Percentiles rank a stretch among this genome's conserved stretches.
These are phyloP conservation scores for Anolis carolinensis DNA, from an alignment of 2,113 vertebrate genomes.

Conservation along the genomic window DNA sequence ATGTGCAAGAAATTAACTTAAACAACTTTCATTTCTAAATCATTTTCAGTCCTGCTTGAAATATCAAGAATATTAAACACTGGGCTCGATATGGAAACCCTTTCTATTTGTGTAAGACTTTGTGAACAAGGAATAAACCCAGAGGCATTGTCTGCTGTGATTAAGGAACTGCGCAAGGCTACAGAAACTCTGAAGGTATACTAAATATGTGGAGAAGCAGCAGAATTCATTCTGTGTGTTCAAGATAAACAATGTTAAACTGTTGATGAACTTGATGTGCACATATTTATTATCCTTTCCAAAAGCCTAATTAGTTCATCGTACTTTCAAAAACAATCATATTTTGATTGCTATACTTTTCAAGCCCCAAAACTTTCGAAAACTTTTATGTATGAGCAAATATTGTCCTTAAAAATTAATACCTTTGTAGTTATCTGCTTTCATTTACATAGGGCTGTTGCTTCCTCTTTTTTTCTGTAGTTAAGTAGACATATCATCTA, in stretches of 20 bases:
- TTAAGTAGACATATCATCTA: neutral
- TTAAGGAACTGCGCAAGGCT: constrained; percentile 94
- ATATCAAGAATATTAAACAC: constrained; percentile 97
- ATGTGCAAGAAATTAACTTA: neutral
- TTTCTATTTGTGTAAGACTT: constrained; percentile 95
- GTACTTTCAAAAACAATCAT: too few relatives aligned
- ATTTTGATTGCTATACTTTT: neutral
- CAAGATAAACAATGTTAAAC: neutral
- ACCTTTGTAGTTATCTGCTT: neutral
- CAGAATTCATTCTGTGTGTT: neutral
- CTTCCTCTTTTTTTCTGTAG: neutral
- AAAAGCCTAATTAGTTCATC: neutral
- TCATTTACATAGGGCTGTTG: neutral
- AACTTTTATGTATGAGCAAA: neutral
- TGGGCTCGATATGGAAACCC: constrained; percentile 95
- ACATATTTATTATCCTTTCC: neutral
- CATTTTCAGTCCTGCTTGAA: constrained; percentile 88
- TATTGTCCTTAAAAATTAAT: neutral
- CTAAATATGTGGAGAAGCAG: constrained; percentile 18
- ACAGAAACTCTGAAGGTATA: constrained; percentile 91
- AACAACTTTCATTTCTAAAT: constrained; percentile 16
- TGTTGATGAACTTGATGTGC: neutral
- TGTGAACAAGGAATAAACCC: constrained; percentile 99
- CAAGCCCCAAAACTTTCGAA: neutral
- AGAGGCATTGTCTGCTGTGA: constrained; percentile 93